Evolutionary conservation across 1,140 invertebrate genomes (phyloP).

Genomic region (Achatina immaculata): DNA sequence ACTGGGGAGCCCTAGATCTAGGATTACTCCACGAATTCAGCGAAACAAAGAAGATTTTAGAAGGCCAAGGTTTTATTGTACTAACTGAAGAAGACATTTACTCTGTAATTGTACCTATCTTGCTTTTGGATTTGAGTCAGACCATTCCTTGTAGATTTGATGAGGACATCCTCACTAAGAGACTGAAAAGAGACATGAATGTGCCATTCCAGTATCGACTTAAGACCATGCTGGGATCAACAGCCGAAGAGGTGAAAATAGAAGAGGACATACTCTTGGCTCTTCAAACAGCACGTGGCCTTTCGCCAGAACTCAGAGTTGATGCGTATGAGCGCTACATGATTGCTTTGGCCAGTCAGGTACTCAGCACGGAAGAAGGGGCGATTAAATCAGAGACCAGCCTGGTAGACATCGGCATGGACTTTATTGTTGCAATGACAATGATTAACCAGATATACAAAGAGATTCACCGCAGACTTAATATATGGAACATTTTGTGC

Average conservation of each 20-base stretch:
- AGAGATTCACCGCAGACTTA: constrained; percentile 28
- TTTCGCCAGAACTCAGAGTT: constrained; percentile 25
- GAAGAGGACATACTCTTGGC: constrained; percentile 31
- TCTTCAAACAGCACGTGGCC: constrained; percentile 18
- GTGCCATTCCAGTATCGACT: constrained; percentile 30
- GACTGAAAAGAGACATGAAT: constrained; percentile 27
- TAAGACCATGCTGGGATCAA: constrained; percentile 19
- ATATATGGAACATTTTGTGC: no score
- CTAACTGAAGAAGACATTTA: constrained; percentile 40
- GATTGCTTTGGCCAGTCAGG: constrained; percentile 26
- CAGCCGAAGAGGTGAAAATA: constrained; percentile 7
- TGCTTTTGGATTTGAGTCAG: constrained; percentile 41
- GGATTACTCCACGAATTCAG: constrained; percentile 45
- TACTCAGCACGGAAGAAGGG: constrained; percentile 16
- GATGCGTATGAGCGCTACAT: constrained; percentile 32
- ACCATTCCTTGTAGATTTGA: constrained; percentile 43
- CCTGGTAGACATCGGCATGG: constrained; percentile 43
- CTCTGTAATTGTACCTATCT: constrained; percentile 35
- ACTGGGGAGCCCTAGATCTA: constrained; percentile 52
- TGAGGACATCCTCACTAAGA: constrained; percentile 32
- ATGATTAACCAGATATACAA: constrained; percentile 43
- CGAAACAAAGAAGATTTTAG: constrained; percentile 28
- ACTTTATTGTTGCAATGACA: constrained; percentile 46
- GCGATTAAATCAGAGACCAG: constrained; percentile 30
- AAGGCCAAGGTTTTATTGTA: constrained; percentile 39